Evolutionary conservation across 2,888 invertebrate genomes (phyloP).

Genomic region (Eustalomyia histrio): DNA sequence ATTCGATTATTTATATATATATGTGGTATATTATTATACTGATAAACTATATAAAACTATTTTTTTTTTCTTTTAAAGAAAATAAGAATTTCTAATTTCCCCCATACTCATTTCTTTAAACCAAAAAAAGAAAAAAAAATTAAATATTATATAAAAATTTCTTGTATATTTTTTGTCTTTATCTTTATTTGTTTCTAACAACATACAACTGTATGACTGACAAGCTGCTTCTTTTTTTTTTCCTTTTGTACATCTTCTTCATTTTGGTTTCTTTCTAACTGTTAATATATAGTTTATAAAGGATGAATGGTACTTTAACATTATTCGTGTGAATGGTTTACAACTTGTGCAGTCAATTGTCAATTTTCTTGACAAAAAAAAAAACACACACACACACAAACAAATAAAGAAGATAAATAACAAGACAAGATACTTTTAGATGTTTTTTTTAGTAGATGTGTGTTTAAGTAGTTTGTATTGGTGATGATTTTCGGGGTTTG

Average conservation of each 20-base stretch:
- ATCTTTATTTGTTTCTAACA: background rate
- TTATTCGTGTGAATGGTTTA: slow-evolving; percentile 33
- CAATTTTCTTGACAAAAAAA: slow-evolving; percentile 10
- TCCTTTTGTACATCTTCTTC: too few species aligned
- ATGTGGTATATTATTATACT: too few species aligned
- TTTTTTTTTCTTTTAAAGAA: too few species aligned
- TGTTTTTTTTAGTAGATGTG: too few species aligned
- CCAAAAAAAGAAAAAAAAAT: background rate
- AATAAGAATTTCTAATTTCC: too few species aligned
- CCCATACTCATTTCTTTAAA: background rate
- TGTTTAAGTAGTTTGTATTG: too few species aligned
- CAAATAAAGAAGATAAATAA: too few species aligned
- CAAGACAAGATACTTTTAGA: too few species aligned
- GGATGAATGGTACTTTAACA: slow-evolving; percentile 29
- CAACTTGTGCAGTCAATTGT: slow-evolving; percentile 37
- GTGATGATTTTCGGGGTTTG: too few species aligned
- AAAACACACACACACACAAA: background rate
- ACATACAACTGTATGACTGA: background rate
- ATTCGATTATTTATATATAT: too few species aligned
- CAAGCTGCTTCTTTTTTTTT: background rate
- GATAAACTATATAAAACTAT: too few species aligned
- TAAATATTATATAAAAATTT: background rate
- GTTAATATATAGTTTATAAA: slow-evolving; percentile 11
- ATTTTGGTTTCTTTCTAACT: background rate
- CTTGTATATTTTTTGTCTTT: background rate